These are phyloP conservation scores for Theropithecus gelada DNA, from an alignment of 2,113 vertebrate species.

Conservation along the genomic window DNA sequence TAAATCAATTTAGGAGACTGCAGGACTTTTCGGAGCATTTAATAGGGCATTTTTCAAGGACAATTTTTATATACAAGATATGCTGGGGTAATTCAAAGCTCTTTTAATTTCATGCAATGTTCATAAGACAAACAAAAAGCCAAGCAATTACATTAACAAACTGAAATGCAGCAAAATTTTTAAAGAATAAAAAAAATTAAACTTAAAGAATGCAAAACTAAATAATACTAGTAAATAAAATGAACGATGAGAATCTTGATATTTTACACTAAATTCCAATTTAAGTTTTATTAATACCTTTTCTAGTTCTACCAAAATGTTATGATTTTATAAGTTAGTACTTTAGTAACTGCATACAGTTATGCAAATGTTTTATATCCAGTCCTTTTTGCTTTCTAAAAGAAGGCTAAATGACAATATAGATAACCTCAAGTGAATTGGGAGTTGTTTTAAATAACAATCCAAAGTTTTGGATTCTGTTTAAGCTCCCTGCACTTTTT, in stretches of 20 bases:
- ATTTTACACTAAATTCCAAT: background rate
- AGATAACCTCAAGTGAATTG: background rate
- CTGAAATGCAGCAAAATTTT: background rate
- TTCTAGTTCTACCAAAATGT: background rate
- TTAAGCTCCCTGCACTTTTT: slow-evolving; percentile 49
- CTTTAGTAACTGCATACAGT: background rate
- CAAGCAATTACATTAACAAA: background rate
- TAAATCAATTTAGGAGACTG: background rate
- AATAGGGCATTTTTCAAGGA: background rate
- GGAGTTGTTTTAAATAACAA: slow-evolving; percentile 64
- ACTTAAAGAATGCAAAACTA: background rate
- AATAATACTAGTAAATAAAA: background rate
- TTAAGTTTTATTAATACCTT: background rate
- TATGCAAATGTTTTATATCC: background rate
- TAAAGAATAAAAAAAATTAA: background rate
- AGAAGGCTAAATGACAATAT: background rate
- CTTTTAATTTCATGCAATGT: background rate
- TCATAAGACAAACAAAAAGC: background rate
- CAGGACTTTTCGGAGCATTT: background rate
- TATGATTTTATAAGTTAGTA: background rate
- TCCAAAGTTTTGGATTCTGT: slow-evolving; percentile 1
- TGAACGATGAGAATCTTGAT: background rate
- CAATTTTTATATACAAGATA: background rate
- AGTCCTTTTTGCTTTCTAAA: background rate
- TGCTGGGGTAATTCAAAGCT: background rate